Evolutionary conservation across 2,888 invertebrate genomes (phyloP).

Genomic region (Drosophila kanekoi): DNA sequence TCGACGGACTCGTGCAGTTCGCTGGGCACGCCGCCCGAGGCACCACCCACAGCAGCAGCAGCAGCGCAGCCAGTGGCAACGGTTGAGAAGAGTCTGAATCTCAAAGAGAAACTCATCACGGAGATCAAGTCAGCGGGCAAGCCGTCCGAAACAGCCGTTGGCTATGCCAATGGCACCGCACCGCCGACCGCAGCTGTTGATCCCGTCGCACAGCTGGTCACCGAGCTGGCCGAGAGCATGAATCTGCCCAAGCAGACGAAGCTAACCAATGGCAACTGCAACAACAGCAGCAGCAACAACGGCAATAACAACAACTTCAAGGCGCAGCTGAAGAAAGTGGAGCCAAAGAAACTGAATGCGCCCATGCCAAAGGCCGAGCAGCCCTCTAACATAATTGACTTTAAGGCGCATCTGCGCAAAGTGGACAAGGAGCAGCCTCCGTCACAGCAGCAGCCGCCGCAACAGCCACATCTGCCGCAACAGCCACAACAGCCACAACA

Average conservation of each 20-base stretch:
- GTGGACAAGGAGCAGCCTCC: slow-evolving; percentile 88
- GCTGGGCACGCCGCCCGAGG: slow-evolving; percentile 86
- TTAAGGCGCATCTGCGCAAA: slow-evolving; percentile 93
- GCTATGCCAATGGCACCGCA: slow-evolving; percentile 87
- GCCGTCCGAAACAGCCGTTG: slow-evolving; percentile 82
- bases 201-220: slow-evolving; percentile 92
- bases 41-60: slow-evolving; percentile 10
- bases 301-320: slow-evolving; percentile 86
- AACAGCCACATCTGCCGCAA: slow-evolving; percentile 40
- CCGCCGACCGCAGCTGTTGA: slow-evolving; percentile 86
- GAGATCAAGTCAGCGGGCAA: slow-evolving; percentile 90
- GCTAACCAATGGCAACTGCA: slow-evolving; percentile 74
- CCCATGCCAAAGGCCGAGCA: slow-evolving; percentile 87
- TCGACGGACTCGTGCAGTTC: slow-evolving; percentile 87
- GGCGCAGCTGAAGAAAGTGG: slow-evolving; percentile 91
- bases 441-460: slow-evolving; percentile 18
- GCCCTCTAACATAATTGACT: slow-evolving; percentile 89
- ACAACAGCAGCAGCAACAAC: slow-evolving; percentile 25
- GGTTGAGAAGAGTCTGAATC: slow-evolving; percentile 54
- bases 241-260: slow-evolving; percentile 86
- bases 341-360: slow-evolving; percentile 87
- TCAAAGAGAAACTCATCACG: slow-evolving; percentile 94
- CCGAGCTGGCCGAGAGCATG: slow-evolving; percentile 93
- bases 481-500: slow-evolving; percentile 54
- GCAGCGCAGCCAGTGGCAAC: background rate